A percentile compares a stretch with the other conserved stretches of the same genome.
Evolutionary conservation across 2,888 invertebrate genomes (phyloP).

Genomic region (Hermodice carunculata): DNA sequence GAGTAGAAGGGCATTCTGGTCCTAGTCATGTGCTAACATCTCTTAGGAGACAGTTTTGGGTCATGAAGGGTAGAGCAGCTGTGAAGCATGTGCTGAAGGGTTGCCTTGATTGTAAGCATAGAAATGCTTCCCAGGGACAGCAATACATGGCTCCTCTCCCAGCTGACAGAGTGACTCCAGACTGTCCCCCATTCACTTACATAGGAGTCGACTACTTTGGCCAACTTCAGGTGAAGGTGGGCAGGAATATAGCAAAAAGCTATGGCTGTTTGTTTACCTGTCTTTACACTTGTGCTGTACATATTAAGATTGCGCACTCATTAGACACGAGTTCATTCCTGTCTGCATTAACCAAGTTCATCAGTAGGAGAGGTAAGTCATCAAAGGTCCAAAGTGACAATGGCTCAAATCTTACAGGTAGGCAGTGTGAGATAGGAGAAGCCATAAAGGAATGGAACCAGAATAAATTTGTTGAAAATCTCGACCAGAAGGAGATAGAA

Average conservation of each 20-base stretch:
- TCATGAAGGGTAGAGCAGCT: background rate
- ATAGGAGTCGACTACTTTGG: slow-evolving; percentile 48
- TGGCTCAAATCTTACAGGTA: slow-evolving; percentile 46
- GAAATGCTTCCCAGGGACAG: background rate
- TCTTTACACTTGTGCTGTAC: no score
- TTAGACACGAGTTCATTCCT: no score
- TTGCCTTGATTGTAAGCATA: slow-evolving; percentile 18
- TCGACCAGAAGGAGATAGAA: slow-evolving; percentile 2
- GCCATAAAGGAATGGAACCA: background rate
- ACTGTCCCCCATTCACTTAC: slow-evolving; percentile 43
- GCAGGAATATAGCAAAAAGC: slow-evolving; percentile 42
- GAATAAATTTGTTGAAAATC: background rate
- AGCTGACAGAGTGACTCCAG: slow-evolving; percentile 32
- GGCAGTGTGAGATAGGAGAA: slow-evolving; percentile 36
- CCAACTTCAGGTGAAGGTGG: slow-evolving; percentile 40
- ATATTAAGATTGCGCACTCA: no score
- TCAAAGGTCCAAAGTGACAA: slow-evolving; percentile 38
- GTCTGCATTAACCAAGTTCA: no score
- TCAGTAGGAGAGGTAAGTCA: slow-evolving; percentile 39
- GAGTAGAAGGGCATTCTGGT: slow-evolving; percentile 24
- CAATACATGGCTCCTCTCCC: slow-evolving; percentile 38
- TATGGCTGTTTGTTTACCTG: slow-evolving; percentile 46
- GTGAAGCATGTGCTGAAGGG: background rate
- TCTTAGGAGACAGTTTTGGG: no score
- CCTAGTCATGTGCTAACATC: no score